Percentiles rank a stretch among this genome's conserved stretches.
Conservation (phyloP, 2,888 invertebrate species). For the Archips crataeganus region DNA sequence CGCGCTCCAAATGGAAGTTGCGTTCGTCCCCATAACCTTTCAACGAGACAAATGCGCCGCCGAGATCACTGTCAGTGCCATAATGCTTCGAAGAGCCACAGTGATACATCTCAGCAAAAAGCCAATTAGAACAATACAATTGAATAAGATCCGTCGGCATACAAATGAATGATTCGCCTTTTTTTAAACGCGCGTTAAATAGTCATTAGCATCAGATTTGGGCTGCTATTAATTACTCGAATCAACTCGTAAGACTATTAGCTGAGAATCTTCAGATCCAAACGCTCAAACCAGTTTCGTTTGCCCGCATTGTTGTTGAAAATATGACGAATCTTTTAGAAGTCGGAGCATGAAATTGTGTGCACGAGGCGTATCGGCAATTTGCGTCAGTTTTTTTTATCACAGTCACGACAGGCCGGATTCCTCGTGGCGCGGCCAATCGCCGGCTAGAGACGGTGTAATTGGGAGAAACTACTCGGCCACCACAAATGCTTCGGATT, state of each 20-base stretch:
- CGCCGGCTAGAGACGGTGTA: slow-evolving; percentile 80
- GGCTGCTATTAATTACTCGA: slow-evolving; percentile 66
- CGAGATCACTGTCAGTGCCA: slow-evolving; percentile 64
- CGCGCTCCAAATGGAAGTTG: slow-evolving; percentile 41
- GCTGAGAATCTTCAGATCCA: slow-evolving; percentile 44
- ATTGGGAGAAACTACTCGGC: slow-evolving; percentile 83
- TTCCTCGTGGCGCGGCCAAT: slow-evolving; percentile 79
- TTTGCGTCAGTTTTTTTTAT: slow-evolving; percentile 85
- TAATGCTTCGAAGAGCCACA: slow-evolving; percentile 52
- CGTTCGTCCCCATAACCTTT: slow-evolving; percentile 57
- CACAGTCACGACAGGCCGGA: slow-evolving; percentile 84
- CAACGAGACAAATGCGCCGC: slow-evolving; percentile 56
- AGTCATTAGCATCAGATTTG: slow-evolving; percentile 66
- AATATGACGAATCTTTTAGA: slow-evolving; percentile 80
- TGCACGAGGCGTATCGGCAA: slow-evolving; percentile 85
- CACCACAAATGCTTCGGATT: slow-evolving; percentile 80
- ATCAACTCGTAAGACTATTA: slow-evolving; percentile 56
- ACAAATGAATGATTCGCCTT: slow-evolving; percentile 51
- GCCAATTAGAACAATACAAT: slow-evolving; percentile 68
- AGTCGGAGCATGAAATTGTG: slow-evolving; percentile 83
- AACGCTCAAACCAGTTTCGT: slow-evolving; percentile 55
- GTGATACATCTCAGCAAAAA: slow-evolving; percentile 63
- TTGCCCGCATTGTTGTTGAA: slow-evolving; percentile 63
- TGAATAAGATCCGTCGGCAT: slow-evolving; percentile 58
- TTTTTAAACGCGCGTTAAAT: slow-evolving; percentile 62